Percentiles rank a stretch among this genome's conserved stretches.
Evolutionary conservation across 2,113 vertebrate species (phyloP).

Genomic region (Nicator chloris): DNA sequence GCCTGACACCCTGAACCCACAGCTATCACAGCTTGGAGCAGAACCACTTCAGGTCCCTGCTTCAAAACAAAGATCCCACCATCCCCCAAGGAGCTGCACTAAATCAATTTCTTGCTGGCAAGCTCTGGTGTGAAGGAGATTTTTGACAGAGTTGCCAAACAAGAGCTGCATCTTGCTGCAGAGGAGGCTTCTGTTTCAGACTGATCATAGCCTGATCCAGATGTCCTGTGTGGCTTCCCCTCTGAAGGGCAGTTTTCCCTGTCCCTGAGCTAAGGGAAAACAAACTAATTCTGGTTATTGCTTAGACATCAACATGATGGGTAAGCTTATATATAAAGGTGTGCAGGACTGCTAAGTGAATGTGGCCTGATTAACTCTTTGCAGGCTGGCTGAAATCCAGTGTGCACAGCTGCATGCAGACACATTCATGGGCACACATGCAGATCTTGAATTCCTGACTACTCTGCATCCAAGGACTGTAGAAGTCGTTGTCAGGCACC

Average conservation of each 20-base stretch:
- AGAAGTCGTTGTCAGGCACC: neutral
- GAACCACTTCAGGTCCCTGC: neutral
- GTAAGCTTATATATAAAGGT: neutral
- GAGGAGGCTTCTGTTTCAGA: neutral
- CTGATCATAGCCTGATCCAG: neutral
- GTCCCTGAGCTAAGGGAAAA: neutral
- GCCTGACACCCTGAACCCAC: neutral
- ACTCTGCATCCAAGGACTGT: neutral
- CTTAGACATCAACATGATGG: neutral
- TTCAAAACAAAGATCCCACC: neutral
- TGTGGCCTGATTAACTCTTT: neutral
- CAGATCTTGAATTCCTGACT: neutral
- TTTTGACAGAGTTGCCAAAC: conserved; percentile 1
- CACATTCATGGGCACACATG: neutral
- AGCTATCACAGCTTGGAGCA: neutral
- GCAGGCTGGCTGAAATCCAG: neutral
- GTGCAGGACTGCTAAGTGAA: neutral
- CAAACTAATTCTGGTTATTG: neutral
- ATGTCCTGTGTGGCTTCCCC: neutral
- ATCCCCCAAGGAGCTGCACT: neutral
- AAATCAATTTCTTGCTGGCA: neutral
- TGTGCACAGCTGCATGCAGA: neutral
- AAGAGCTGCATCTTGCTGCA: conserved; percentile 1
- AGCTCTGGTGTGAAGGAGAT: neutral
- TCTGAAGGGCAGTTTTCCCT: neutral